Evolutionary conservation across 1,140 invertebrate genomes (phyloP), one percentile per base, ranked within the genome.

Genomic region (Drosophila subpulchrella): DNA sequence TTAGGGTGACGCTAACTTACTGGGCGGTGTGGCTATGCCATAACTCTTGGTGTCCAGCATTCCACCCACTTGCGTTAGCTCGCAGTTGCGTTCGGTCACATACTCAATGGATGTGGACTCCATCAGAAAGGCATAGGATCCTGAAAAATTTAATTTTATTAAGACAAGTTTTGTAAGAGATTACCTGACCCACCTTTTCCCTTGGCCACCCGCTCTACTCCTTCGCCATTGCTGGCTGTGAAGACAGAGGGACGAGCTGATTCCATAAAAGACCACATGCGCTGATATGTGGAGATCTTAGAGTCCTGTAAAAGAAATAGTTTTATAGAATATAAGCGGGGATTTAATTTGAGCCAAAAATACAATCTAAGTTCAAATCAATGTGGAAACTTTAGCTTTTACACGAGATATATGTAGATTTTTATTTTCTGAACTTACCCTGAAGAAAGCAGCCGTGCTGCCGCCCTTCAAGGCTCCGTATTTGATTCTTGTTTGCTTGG

Each of bases 401-500:
- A 20, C 20, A 20, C 20, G 0, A 12, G 8, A 13, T 30, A 5
- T 27, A 27, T 2, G 27, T 27, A 27, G 20, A 20, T 20, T 20
- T 1, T 20, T 2, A 42, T 1, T 13, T 20, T 2, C 0, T 8
- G 1, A 0, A 88, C 92, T 94, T 94, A 99, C 97, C 93, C 96
- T 95, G 89, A 98, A 98, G 93, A 98, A 98, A 42, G 96, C 95
- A 7, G 96, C 96, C 0, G 97, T 99, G 34, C 97, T 98, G 39
- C 98, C 98, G 46, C 96, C 97, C 90, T 96, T 95, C 13, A 98
- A 93, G n/a, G 97, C 97, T 4, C 98, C 98, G 92, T 99, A 99
- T 93, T 98, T 98, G 75, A 99, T 98, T 93, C 97, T 97, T 0
- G 97, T 98, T 93, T 99, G 98, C 92, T 98, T 98, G 8, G 98